phyloP scores from a whole-genome alignment of 2,888 invertebrate species.

The Lasioglossum vierecki region DNA sequence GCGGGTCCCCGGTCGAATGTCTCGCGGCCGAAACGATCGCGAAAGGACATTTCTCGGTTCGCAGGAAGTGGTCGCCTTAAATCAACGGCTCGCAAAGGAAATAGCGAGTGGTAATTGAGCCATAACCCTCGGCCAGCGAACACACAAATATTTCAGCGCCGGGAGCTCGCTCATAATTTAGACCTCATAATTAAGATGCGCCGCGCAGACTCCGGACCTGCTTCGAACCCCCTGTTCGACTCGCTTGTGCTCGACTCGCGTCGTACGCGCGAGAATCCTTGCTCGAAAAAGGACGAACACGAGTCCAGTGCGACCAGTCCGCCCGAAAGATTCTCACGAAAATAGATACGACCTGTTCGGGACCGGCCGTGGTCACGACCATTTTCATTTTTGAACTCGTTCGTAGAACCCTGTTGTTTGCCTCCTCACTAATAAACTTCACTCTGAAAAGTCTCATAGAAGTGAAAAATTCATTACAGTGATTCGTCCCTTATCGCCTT shows the following conservation, averaged over 20 bases:
- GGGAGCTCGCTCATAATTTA: constrained; percentile 79
- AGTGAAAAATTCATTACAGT: not conserved
- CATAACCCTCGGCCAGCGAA: constrained; percentile 80
- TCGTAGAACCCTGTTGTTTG: not conserved
- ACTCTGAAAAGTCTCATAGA: not conserved
- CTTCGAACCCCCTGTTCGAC: constrained; percentile 44
- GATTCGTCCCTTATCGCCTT: too few species aligned
- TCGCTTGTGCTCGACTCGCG: constrained; percentile 38
- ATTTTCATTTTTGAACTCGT: not conserved
- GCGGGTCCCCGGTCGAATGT: constrained; percentile 27
- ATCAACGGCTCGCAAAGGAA: constrained; percentile 80
- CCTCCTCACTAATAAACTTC: not conserved
- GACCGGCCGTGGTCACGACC: not conserved
- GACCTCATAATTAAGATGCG: constrained; percentile 80
- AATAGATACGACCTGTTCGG: constrained; percentile 43
- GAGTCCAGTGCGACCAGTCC: constrained; percentile 31
- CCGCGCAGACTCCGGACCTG: constrained; percentile 55
- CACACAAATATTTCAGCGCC: constrained; percentile 81
- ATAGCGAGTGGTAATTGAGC: constrained; percentile 82
- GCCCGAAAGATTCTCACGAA: constrained; percentile 51
- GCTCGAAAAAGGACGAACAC: constrained; percentile 57
- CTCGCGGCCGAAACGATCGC: constrained; percentile 41
- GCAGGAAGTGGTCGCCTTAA: constrained; percentile 76
- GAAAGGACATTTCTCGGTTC: constrained; percentile 46
- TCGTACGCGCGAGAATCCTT: constrained; percentile 63